phyloP scores from a whole-genome alignment of 2,113 vertebrate genomes.

The Mirza zaza region DNA sequence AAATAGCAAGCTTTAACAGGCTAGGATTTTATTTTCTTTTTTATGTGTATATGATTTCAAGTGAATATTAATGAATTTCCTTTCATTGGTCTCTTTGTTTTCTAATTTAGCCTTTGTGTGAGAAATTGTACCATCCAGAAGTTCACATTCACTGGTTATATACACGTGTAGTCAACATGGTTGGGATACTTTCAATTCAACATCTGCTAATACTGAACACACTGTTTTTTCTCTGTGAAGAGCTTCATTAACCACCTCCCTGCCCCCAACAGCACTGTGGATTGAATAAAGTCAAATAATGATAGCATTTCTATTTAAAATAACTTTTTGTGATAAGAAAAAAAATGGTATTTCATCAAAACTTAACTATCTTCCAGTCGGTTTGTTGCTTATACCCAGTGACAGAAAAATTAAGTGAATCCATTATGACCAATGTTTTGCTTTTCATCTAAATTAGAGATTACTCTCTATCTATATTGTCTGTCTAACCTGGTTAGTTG shows the following conservation, averaged over 20 bases:
- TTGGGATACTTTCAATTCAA: background rate
- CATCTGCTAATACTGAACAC: background rate
- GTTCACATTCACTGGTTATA: background rate
- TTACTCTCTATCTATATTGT: background rate
- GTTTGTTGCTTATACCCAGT: background rate
- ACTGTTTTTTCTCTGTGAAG: background rate
- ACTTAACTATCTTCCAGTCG: background rate
- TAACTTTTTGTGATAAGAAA: background rate
- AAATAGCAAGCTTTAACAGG: conserved; percentile 56
- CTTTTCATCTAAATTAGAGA: background rate
- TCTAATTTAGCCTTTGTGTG: conserved; percentile 34
- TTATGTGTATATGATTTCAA: conserved; percentile 5
- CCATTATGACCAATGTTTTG: background rate
- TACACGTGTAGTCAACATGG: background rate
- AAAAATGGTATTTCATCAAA: background rate
- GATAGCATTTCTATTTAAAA: conserved; percentile 37
- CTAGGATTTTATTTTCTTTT: conserved; percentile 43
- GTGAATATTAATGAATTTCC: conserved; percentile 51
- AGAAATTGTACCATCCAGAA: background rate
- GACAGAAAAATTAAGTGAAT: background rate
- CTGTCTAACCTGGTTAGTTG: background rate
- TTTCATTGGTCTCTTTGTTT: conserved; percentile 52
- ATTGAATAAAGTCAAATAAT: background rate
- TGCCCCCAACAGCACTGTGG: background rate
- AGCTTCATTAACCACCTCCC: background rate